Evolutionary conservation across 2,113 vertebrate genomes (phyloP), one percentile per base, ranked within the genome.

Genomic region (Peromyscus polionotus): DNA sequence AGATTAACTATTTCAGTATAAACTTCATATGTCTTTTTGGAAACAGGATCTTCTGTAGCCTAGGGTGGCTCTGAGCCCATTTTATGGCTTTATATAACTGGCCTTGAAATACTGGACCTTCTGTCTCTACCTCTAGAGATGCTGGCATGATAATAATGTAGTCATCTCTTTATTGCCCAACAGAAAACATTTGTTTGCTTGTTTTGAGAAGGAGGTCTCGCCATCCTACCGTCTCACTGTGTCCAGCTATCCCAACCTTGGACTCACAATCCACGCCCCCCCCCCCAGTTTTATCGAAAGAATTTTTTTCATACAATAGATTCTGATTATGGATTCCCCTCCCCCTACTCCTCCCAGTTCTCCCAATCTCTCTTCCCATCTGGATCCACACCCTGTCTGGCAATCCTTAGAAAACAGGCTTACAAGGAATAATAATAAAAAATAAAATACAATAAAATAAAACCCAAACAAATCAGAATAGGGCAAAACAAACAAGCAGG

Each of bases 1-100:
- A 39, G 54, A 91, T 91, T 90, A 93, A 67, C 31, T 75, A 61
- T 95, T 91, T 90, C 79, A 93, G 39, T 36, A 67, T 63, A 83
- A 88, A 94, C 12, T 28, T 65, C 1, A 26, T 59, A 36, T 4
- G 57, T 73, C 36, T 39, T 51, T 48, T 57, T 31, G 42, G n/a
- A 73, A n/a, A 61, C 16, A 59, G 51, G 14, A 8, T 73, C 24
- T 54, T 57, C 2, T 26, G 9, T 57, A 88, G 68, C 68, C 67
- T 24, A 57, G 67, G 4, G 36, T 88, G 51, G n/a, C 36, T 39
- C 54, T 73, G 36, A 39, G 7, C 22, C 17, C 13, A n/a, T 16
- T 54, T 54, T 12, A 48, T n/a, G 11, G 45, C 45, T 70, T 17
- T 63, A 42, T 73, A 4, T 36, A 33, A 51, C 28, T 54, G 45